These are phyloP conservation scores for Eristalis pertinax DNA, from an alignment of 2,888 invertebrate genomes.

Conservation along the genomic window DNA sequence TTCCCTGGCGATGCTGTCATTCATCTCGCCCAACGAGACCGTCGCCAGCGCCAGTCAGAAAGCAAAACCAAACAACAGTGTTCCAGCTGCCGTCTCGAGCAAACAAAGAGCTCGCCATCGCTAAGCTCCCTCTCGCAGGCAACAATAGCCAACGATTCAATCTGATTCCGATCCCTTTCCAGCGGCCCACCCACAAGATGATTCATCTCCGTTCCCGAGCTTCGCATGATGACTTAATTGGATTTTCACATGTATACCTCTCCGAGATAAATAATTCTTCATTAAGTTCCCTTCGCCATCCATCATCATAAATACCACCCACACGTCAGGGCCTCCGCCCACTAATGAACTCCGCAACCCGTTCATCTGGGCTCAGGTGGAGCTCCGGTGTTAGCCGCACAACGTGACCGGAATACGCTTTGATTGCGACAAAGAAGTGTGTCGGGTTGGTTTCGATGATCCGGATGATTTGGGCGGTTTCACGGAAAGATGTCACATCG, in stretches of 20 bases:
- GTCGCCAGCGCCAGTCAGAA: neutral
- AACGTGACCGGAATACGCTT: conserved; percentile 34
- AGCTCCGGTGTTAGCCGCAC: neutral
- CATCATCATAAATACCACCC: conserved; percentile 34
- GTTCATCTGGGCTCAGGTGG: conserved; percentile 3
- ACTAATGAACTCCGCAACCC: conserved; percentile 25
- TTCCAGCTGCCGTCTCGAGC: neutral
- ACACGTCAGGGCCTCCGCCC: neutral
- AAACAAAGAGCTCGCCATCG: neutral
- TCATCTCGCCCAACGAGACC: neutral
- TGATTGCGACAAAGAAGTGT: neutral
- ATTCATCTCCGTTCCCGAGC: conserved; percentile 30
- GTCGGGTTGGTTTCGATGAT: neutral
- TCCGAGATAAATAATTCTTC: conserved; percentile 51
- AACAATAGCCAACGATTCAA: conserved; percentile 32
- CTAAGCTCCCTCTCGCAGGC: neutral
- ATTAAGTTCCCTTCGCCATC: conserved; percentile 43
- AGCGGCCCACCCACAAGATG: neutral
- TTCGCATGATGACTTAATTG: conserved; percentile 45
- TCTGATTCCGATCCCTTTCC: conserved; percentile 2
- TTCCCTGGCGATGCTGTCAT: neutral
- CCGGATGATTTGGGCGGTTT: neutral
- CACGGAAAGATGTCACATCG: neutral
- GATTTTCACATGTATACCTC: conserved; percentile 29
- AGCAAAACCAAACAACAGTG: neutral